Conservation (phyloP, 64 coral and sea anemone species). For the Montipora foliosa region DNA sequence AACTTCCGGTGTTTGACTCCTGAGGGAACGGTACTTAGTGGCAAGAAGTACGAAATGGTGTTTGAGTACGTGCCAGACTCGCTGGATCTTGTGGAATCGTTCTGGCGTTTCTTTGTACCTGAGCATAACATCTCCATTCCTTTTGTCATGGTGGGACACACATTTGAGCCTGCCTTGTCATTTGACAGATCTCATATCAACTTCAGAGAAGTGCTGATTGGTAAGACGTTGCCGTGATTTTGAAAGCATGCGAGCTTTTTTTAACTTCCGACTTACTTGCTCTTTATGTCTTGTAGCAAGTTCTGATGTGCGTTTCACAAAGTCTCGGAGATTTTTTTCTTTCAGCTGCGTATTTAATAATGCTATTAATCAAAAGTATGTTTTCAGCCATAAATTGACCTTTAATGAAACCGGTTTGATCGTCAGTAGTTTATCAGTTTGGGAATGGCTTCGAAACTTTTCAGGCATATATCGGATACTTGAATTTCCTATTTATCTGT, state of each 20-base stretch:
- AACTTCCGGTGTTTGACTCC: slow-evolving; percentile 81
- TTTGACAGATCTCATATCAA: slow-evolving; percentile 99
- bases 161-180: slow-evolving; percentile 91
- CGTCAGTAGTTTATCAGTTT: too few relatives aligned
- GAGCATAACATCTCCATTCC: slow-evolving; percentile 97
- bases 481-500: too few relatives aligned
- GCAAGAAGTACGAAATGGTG: slow-evolving; percentile 91
- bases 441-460: too few relatives aligned
- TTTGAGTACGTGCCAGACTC: slow-evolving; percentile 96
- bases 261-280: too few relatives aligned
- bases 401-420: too few relatives aligned
- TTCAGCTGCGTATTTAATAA: too few relatives aligned
- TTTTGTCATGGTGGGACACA: slow-evolving; percentile 94
- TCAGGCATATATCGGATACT: too few relatives aligned
- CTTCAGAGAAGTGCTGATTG: slow-evolving; percentile 87
- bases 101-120: slow-evolving; percentile 97
- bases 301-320: too few relatives aligned
- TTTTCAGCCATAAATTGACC: too few relatives aligned
- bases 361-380: too few relatives aligned
- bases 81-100: slow-evolving; percentile 90
- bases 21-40: slow-evolving; percentile 84
- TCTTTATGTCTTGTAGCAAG: too few relatives aligned
- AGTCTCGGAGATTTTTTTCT: too few relatives aligned
- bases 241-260: not conserved
- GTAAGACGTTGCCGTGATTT: slow-evolving; percentile 33